Base-by-base conservation (phyloP, 2,113 vertebrate genomes). In the Salvelinus alpinus region DNA sequence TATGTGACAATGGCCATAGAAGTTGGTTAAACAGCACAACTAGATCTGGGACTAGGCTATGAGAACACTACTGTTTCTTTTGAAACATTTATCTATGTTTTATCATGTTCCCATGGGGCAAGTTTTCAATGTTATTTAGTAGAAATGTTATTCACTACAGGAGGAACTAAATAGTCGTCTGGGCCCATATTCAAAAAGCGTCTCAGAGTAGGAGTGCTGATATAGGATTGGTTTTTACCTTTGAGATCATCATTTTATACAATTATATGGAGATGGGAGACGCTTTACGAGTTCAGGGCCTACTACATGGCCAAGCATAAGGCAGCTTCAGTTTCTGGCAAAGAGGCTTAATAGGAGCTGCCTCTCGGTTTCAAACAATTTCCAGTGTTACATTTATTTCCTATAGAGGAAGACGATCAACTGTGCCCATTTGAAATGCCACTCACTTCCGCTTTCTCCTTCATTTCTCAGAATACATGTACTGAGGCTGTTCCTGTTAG, bases 1-100 rank as follows among this genome's bases (percentile, higher is more conserved):
- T 14, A 54, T 12, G 24, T 65, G 51, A 27, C 71, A 29, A 27
- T 60, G 54, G 4, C 38, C 25, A 44, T 44, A 44, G 38, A 9
- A 25, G 71, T 31, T 27, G 12, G 20, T 59, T 31, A 47, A 54
- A 29, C 38, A 54, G 71, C 73, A 1, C 82, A 4, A 73, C 18
- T 7, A 22, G 69, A 18, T 54, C 51, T 54, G 14, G 12, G 51
- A 54, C 3, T 5, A 16, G 51, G 51, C 12, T 16, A 54, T 78
- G 79, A 75, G 77, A 74, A 83, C 75, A 47, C 64, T 54, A 78
- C 66, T 83, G 80, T 82, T 88, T 88, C 76, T 75, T 79, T 77
- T 75, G 71, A 84, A 87, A 86, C 78, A 64, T n/a, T 54, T 76
- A 68, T 62, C 78, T 64, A 83, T 76, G 80, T 77, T 81, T 86